phyloP scores from a whole-genome alignment of 30 jellyfish, hydroid and myxozoan species.

The Haliclystus octoradiatus region DNA sequence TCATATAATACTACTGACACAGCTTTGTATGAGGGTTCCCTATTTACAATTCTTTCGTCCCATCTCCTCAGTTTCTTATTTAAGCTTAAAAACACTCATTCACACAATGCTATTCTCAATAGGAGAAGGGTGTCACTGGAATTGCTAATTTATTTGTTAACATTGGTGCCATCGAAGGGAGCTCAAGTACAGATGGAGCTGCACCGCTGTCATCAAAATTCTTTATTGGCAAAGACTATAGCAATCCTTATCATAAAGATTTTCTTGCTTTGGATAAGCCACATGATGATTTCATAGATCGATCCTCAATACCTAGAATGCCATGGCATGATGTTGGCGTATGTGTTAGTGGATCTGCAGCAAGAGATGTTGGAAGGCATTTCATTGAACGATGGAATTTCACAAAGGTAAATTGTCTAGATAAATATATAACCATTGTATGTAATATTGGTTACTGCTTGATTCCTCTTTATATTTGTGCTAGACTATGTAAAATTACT shows the following conservation, averaged over 20 bases:
- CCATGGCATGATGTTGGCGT: conserved; percentile 97
- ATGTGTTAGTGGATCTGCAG: conserved; percentile 69
- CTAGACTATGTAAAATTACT: too few species aligned
- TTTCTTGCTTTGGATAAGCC: conserved; percentile 66
- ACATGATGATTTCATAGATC: conserved; percentile 54
- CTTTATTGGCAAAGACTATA: conserved; percentile 80
- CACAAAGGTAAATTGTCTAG: conserved; percentile 46
- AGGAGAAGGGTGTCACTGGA: conserved; percentile 53
- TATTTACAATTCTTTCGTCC: too few species aligned
- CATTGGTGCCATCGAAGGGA: conserved; percentile 29
- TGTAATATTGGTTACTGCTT: too few species aligned
- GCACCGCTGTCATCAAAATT: conserved; percentile 10
- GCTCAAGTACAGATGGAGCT: background rate
- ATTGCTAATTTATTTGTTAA: conserved; percentile 35
- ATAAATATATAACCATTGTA: background rate
- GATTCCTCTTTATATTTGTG: too few species aligned
- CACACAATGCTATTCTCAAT: too few species aligned
- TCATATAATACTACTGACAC: too few species aligned
- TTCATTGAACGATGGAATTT: conserved; percentile 87
- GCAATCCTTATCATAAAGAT: conserved; percentile 75
- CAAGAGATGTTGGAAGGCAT: conserved; percentile 87
- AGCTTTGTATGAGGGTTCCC: too few species aligned
- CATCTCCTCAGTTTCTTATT: too few species aligned
- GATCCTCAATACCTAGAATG: conserved; percentile 68
- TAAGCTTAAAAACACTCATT: too few species aligned